Evolutionary conservation across 2,888 invertebrate species (phyloP), one percentile per base, ranked within the genome.

Genomic region (Tanaodytes sp.): DNA sequence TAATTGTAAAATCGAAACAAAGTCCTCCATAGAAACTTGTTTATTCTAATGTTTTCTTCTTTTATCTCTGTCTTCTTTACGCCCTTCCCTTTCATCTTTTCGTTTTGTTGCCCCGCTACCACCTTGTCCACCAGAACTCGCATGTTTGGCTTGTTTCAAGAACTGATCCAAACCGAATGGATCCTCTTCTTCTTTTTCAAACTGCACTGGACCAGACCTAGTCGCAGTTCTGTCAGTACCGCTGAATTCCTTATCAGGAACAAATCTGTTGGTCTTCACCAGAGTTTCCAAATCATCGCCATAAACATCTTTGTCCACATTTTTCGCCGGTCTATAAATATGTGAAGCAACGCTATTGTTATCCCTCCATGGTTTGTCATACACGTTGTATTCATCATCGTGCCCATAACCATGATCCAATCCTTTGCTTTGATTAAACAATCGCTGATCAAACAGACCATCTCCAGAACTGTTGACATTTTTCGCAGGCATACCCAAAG

Each of bases 131-230:
- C n/a, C 14, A 3, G 91, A 90, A 79, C 91, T 91, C 0, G 91
- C 94, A 67, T 94, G 91, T 84, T 98, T 98, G 59, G 97, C 98
- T 85, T 97, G 95, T 76, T 94, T 94, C 90, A 99, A 93, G 90
- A 99, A 97, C 87, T 96, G 95, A 88, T 97, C 97, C 80, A 99
- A 88, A 84, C 98, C 98, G 86, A 99, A 99, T 71, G 98, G 97
- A 91, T 99, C 99, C 8, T 91, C 88, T 6, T 91, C 88, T 70
- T 90, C 91, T 74, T 91, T 91, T 81, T 97, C 96, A 85, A 98
- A 98, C 86, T 98, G 97, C 18, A 99, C 98, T 0, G 99, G 98
- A 0, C 97, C 97, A 8, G 92, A 89, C n/a, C 97, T 89, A 0
- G 90, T 85, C 31, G 89, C 88, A 15, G 87, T 85, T 66, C 93